These are phyloP conservation scores for Harpagoxenus sublaevis DNA, from an alignment of 2,888 invertebrate species.

Conservation along the genomic window DNA sequence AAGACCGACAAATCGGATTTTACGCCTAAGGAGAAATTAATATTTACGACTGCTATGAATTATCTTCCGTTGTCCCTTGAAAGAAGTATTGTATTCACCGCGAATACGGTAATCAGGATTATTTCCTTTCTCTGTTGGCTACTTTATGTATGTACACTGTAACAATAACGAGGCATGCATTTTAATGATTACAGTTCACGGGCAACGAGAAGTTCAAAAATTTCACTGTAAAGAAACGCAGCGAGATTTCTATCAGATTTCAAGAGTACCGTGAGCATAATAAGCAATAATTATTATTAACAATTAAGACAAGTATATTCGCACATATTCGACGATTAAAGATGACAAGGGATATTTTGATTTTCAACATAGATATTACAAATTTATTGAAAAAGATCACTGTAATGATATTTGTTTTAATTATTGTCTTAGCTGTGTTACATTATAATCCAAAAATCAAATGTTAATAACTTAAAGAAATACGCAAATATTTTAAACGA, in stretches of 20 bases:
- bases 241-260: conserved; percentile 71
- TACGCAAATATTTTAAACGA: neutral
- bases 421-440: neutral
- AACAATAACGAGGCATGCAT: conserved; percentile 14
- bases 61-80: conserved; percentile 29
- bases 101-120: neutral
- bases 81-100: conserved; percentile 5
- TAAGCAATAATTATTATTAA: conserved; percentile 14
- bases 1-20: neutral
- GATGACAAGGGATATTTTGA: neutral
- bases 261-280: conserved; percentile 25
- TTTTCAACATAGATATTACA: neutral
- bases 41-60: conserved; percentile 2
- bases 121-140: neutral
- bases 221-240: conserved; percentile 75
- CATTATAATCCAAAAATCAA: neutral
- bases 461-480: neutral
- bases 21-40: neutral
- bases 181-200: conserved; percentile 28
- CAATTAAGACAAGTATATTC: neutral
- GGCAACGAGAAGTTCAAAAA: conserved; percentile 30
- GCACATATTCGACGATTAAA: conserved; percentile 5
- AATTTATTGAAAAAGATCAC: conserved; percentile 6
- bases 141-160: conserved; percentile 38
- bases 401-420: neutral